Percentiles rank a stretch among this genome's conserved stretches.
These are phyloP conservation scores for Rallus crepitans DNA, from an alignment of 2,797 vertebrate genomes.

Conservation along the genomic window DNA sequence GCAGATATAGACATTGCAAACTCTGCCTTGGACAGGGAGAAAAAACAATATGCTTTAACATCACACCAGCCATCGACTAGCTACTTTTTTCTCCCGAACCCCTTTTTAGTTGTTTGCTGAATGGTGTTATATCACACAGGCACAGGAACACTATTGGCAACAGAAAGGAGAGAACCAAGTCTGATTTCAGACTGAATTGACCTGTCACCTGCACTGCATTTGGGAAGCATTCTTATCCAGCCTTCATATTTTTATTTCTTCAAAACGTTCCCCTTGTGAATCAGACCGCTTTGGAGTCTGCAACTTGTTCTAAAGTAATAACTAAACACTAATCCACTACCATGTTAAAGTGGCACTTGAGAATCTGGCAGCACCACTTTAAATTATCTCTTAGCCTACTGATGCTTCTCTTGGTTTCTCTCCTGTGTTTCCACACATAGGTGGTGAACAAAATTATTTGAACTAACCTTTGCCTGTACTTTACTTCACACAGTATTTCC, in stretches of 20 bases:
- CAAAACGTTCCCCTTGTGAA: not conserved
- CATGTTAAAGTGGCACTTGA: constrained; percentile 1
- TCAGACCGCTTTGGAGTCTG: not conserved
- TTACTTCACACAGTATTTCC: not conserved
- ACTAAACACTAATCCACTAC: constrained; percentile 9
- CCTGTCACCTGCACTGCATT: not conserved
- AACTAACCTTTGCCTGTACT: not conserved
- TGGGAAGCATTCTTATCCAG: not conserved
- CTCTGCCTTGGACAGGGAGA: not conserved
- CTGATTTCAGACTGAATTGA: not conserved
- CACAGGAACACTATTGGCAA: not conserved
- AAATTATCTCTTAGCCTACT: not conserved
- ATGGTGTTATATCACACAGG: not conserved
- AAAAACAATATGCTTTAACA: not conserved
- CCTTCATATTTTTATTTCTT: not conserved
- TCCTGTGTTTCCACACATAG: not conserved
- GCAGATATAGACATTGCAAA: not conserved
- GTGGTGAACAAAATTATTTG: not conserved
- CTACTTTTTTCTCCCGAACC: not conserved
- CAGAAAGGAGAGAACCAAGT: not conserved
- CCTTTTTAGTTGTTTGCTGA: not conserved
- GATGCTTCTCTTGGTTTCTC: not conserved
- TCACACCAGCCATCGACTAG: not conserved
- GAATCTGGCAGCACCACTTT: constrained; percentile 34
- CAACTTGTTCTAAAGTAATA: not conserved